Conservation (phyloP, 2,888 invertebrate genomes). For the Iphiclides podalirius region DNA sequence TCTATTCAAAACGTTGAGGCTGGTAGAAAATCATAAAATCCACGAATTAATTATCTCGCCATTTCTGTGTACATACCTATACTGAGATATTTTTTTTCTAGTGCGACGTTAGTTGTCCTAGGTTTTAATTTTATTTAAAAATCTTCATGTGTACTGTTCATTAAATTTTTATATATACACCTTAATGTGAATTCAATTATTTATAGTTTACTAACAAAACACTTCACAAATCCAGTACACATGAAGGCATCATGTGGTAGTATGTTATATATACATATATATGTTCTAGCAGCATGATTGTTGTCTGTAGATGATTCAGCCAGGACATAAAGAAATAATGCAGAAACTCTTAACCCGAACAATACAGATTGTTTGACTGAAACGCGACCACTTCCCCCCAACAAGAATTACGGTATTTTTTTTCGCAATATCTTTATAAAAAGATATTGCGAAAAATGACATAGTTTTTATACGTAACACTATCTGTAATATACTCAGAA, state of each 20-base stretch:
- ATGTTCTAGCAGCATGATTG: conserved; percentile 73
- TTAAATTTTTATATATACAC: too few species aligned
- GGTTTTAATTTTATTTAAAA: conserved; percentile 25
- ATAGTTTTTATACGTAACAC: too few species aligned
- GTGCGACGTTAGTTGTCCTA: conserved; percentile 28
- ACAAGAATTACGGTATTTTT: too few species aligned
- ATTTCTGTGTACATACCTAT: conserved; percentile 3
- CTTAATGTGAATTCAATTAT: too few species aligned
- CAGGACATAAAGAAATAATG: conserved; percentile 34
- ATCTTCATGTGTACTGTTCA: conserved; percentile 28
- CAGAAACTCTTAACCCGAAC: conserved; percentile 13
- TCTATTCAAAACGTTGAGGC: conserved; percentile 17
- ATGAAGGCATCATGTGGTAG: conserved; percentile 42
- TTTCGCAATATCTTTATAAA: too few species aligned
- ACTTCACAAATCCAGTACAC: conserved; percentile 38
- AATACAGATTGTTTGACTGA: too few species aligned
- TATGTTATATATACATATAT: too few species aligned
- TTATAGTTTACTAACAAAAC: too few species aligned
- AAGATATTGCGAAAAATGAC: too few species aligned
- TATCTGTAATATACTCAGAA: too few species aligned
- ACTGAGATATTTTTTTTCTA: conserved; percentile 25
- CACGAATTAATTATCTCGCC: background rate
- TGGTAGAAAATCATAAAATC: background rate
- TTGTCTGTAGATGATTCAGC: conserved; percentile 56
- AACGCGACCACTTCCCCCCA: too few species aligned